Conservation (phyloP, 2,888 invertebrate genomes). For the Elmis aenea region DNA sequence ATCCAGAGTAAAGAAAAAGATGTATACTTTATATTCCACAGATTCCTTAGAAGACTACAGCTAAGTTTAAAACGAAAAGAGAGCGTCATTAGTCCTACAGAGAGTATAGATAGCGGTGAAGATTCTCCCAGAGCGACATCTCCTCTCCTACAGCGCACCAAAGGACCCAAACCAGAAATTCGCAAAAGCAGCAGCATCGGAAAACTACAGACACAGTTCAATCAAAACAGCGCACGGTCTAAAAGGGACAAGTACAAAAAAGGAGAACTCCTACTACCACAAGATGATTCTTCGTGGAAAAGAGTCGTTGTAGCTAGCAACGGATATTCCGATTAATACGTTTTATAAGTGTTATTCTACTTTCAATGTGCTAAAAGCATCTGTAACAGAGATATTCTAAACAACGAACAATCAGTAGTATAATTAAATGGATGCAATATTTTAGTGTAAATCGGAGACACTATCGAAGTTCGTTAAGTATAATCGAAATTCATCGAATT, state of each 20-base stretch:
- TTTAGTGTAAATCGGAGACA: slow-evolving; percentile 8
- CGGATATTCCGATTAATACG: slow-evolving; percentile 42
- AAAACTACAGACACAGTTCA: slow-evolving; percentile 33
- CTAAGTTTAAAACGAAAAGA: slow-evolving; percentile 66
- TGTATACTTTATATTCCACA: no score
- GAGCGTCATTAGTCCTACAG: slow-evolving; percentile 50
- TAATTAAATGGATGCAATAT: slow-evolving; percentile 19
- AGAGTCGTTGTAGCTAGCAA: slow-evolving; percentile 36
- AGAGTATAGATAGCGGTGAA: slow-evolving; percentile 49
- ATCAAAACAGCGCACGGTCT: slow-evolving; percentile 24
- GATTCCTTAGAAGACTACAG: slow-evolving; percentile 67
- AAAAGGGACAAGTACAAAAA: slow-evolving; percentile 35
- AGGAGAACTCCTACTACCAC: slow-evolving; percentile 34
- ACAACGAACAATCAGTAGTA: slow-evolving; percentile 42
- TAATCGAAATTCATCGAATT: slow-evolving; percentile 4
- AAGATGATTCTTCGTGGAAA: slow-evolving; percentile 36
- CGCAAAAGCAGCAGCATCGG: slow-evolving; percentile 45
- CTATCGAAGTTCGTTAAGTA: no score
- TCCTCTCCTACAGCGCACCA: slow-evolving; percentile 51
- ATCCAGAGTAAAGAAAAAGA: no score
- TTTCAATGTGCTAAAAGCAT: not conserved
- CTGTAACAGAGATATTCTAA: slow-evolving; percentile 36
- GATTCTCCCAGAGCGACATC: slow-evolving; percentile 64
- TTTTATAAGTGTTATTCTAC: not conserved
- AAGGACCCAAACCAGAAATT: slow-evolving; percentile 38